A percentile compares a stretch with the other conserved stretches of the same genome.
Conservation (phyloP, 1,140 invertebrate species). For the Sogatella furcifera region DNA sequence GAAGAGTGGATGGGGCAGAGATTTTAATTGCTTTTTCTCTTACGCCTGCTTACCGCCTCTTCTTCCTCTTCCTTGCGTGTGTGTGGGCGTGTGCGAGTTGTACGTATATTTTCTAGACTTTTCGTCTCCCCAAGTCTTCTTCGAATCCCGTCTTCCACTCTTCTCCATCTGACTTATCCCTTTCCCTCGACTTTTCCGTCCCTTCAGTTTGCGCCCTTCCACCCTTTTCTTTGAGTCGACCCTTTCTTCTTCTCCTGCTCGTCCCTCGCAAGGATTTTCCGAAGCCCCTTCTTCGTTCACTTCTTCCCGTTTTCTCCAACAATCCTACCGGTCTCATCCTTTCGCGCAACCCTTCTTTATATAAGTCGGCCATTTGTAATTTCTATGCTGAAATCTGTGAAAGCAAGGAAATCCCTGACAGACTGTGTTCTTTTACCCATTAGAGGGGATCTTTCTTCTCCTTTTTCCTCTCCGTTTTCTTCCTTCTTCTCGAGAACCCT, state of each 20-base stretch:
- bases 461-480: too few species aligned
- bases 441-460: not conserved
- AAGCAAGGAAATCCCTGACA: constrained; percentile 17
- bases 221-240: too few species aligned
- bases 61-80: not conserved
- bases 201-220: constrained; percentile 8
- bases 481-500: too few species aligned
- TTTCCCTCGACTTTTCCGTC: constrained; percentile 6
- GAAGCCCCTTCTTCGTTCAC: not conserved
- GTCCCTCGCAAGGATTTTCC: not conserved
- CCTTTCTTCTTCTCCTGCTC: constrained; percentile 1
- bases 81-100: not conserved
- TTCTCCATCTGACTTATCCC: constrained; percentile 7
- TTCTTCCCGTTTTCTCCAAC: constrained; percentile 9
- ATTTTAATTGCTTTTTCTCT: constrained; percentile 19
- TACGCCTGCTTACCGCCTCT: constrained; percentile 9
- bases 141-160: not conserved
- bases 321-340: not conserved
- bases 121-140: not conserved
- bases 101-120: constrained; percentile 1
- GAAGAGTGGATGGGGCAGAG: constrained; percentile 12
- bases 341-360: constrained; percentile 8
- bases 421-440: constrained; percentile 12
- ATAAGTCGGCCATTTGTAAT: constrained; percentile 23
- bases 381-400: constrained; percentile 21